Evolutionary conservation across 2,888 invertebrate species (phyloP).

Genomic region (Leucophora obtusa): DNA sequence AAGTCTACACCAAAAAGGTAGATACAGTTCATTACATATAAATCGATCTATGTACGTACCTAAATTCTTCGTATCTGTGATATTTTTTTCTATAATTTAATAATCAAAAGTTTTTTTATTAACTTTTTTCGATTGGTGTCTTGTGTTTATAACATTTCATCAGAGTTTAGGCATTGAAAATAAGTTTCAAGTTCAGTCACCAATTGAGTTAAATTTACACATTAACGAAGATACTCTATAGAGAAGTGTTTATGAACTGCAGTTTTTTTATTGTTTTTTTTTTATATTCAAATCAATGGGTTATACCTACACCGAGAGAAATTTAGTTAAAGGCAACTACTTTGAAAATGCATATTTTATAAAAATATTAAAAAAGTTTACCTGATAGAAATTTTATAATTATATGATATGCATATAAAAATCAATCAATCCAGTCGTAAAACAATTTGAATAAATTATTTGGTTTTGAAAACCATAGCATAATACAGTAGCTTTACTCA

Average conservation of each 20-base stretch:
- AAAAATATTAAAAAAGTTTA: no score
- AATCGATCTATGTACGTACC: no score
- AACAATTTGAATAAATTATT: no score
- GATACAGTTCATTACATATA: constrained; percentile 42
- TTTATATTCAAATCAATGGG: not conserved
- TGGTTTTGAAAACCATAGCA: no score
- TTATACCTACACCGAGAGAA: not conserved
- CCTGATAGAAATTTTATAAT: no score
- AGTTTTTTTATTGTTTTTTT: not conserved
- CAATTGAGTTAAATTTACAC: constrained; percentile 38
- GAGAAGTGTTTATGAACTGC: constrained; percentile 23
- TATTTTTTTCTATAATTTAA: no score
- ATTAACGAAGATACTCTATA: constrained; percentile 7
- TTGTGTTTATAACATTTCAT: constrained; percentile 53
- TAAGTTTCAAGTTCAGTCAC: constrained; percentile 62
- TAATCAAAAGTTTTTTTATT: constrained; percentile 9
- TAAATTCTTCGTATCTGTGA: no score
- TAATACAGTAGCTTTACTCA: no score
- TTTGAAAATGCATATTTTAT: no score
- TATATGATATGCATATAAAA: no score
- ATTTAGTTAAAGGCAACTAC: not conserved
- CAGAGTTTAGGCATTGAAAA: constrained; percentile 61
- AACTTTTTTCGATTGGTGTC: not conserved
- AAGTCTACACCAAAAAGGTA: constrained; percentile 6
- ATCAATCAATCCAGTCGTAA: no score